Evolutionary conservation across 1,140 invertebrate species (phyloP).

Genomic region (Sitodiplosis mosellana): DNA sequence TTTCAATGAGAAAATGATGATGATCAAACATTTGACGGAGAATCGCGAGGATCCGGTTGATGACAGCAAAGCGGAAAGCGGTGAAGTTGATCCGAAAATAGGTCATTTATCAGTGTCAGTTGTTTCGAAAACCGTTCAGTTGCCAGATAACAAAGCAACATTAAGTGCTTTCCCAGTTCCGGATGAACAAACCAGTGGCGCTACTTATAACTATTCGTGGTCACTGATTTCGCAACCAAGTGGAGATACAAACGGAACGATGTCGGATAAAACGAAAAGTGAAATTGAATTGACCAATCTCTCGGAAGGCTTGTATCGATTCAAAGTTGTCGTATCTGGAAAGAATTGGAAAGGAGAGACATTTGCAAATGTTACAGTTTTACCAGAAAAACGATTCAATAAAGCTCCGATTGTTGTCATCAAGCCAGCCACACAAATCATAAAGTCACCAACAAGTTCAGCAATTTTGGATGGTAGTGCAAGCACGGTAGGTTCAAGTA

Average conservation of each 20-base stretch:
- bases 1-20: constrained; percentile 7
- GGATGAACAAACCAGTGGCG: constrained; percentile 43
- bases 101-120: constrained; percentile 60
- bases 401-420: constrained; percentile 71
- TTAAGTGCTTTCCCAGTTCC: constrained; percentile 65
- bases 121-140: constrained; percentile 44
- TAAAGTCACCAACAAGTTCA: constrained; percentile 74
- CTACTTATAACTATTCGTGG: constrained; percentile 79
- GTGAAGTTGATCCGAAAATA: constrained; percentile 25
- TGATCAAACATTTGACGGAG: constrained; percentile 8
- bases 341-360: constrained; percentile 62
- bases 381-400: constrained; percentile 72
- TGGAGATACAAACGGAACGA: constrained; percentile 49
- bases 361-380: constrained; percentile 78
- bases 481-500: constrained; percentile 25
- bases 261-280: constrained; percentile 69
- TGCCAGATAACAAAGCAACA: constrained; percentile 58
- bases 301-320: constrained; percentile 70
- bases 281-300: constrained; percentile 57
- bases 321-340: constrained; percentile 64
- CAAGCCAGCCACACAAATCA: constrained; percentile 60
- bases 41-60: constrained; percentile 9
- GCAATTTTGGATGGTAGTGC: constrained; percentile 71
- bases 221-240: constrained; percentile 64
- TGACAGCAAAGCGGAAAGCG: constrained; percentile 13